Conservation (phyloP, 1,140 invertebrate species). For the Chrysoperla carnea region DNA sequence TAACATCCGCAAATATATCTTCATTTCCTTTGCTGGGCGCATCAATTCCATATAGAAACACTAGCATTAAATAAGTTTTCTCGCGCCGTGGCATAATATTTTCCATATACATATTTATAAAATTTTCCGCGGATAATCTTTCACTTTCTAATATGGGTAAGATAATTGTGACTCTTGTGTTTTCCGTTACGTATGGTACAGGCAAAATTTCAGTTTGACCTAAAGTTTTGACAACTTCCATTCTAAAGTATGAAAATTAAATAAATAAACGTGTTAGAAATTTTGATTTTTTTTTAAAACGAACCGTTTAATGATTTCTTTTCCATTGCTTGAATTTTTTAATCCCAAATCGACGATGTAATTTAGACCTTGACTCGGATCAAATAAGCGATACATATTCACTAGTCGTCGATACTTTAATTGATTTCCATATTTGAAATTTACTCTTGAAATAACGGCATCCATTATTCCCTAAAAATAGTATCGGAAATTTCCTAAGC, state of each 20-base stretch:
- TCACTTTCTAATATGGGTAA: slow-evolving; percentile 39
- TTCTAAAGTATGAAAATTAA: slow-evolving; percentile 15
- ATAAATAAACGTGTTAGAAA: background rate
- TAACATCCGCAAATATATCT: slow-evolving; percentile 46
- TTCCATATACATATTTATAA: slow-evolving; percentile 51
- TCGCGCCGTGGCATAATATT: slow-evolving; percentile 56
- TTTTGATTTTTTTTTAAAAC: slow-evolving; percentile 4
- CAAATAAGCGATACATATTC: slow-evolving; percentile 73
- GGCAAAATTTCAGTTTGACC: slow-evolving; percentile 69
- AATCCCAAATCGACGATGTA: slow-evolving; percentile 60
- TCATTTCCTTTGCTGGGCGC: slow-evolving; percentile 41
- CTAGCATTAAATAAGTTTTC: slow-evolving; percentile 56
- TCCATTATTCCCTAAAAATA: slow-evolving; percentile 38
- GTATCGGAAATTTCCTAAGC: too few species aligned
- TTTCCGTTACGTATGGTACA: slow-evolving; percentile 84
- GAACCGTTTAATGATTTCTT: slow-evolving; percentile 23
- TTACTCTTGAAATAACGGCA: slow-evolving; percentile 32
- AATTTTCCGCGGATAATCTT: slow-evolving; percentile 31
- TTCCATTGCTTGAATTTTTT: slow-evolving; percentile 15
- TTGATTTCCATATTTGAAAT: slow-evolving; percentile 30
- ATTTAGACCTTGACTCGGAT: slow-evolving; percentile 74
- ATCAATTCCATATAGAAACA: slow-evolving; percentile 24
- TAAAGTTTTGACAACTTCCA: slow-evolving; percentile 59
- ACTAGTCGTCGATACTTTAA: slow-evolving; percentile 38
- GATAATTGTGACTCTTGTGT: slow-evolving; percentile 56